Evolutionary conservation across 1,140 invertebrate genomes (phyloP).

Genomic region (Bicyclus anynana): DNA sequence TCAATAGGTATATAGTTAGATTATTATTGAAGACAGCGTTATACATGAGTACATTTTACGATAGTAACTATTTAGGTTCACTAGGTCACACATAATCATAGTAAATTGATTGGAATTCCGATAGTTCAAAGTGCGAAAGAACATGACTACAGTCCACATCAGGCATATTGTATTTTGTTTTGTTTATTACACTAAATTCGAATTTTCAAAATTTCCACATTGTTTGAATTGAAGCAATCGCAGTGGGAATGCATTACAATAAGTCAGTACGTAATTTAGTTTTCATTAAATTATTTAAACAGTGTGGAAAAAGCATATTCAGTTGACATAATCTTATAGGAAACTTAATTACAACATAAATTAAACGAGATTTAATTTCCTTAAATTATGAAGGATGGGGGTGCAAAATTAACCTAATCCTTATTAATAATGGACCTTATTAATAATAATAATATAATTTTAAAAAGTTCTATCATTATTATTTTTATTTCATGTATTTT

Average conservation of each 20-base stretch:
- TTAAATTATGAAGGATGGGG: too few species aligned
- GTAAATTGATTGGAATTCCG: constrained; percentile 10
- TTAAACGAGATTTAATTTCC: too few species aligned
- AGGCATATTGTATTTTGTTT: background rate
- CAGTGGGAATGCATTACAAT: constrained; percentile 46
- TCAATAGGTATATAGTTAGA: too few species aligned
- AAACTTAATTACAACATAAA: too few species aligned
- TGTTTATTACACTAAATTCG: background rate
- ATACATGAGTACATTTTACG: background rate
- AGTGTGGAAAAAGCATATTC: constrained; percentile 34
- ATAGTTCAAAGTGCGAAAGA: constrained; percentile 8
- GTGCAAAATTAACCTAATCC: too few species aligned
- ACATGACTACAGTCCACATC: background rate
- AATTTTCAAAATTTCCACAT: constrained; percentile 35
- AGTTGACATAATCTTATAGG: too few species aligned
- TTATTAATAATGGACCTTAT: too few species aligned
- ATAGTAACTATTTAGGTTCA: constrained; percentile 9
- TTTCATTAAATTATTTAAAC: constrained; percentile 26
- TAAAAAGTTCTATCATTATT: too few species aligned
- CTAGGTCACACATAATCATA: constrained; percentile 10
- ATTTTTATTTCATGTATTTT: too few species aligned
- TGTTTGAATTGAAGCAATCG: constrained; percentile 43
- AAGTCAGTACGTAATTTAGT: constrained; percentile 7
- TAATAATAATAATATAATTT: too few species aligned
- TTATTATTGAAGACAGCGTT: too few species aligned